Evolutionary conservation across 2,888 invertebrate species (phyloP).

Genomic region (Laothoe populi): DNA sequence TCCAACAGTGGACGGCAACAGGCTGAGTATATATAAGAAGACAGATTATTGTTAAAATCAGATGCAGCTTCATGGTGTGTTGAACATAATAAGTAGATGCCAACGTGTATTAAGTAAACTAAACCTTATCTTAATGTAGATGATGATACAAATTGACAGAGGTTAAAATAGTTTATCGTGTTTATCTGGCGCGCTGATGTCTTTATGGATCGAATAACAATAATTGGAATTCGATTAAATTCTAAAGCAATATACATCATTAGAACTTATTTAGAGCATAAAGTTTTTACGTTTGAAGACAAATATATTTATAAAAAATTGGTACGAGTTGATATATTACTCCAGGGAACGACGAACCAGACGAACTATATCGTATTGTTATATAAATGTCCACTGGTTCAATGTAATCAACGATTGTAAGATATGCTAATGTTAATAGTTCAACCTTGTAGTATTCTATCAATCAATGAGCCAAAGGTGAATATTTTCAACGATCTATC

Average conservation of each 20-base stretch:
- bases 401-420: too few relatives aligned
- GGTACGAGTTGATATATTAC: not conserved
- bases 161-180: not conserved
- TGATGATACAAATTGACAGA: not conserved
- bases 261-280: not conserved
- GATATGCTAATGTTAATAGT: too few relatives aligned
- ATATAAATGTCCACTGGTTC: too few relatives aligned
- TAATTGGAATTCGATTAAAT: not conserved
- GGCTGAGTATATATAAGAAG: too few relatives aligned
- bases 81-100: too few relatives aligned
- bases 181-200: not conserved
- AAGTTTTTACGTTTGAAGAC: not conserved
- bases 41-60: not conserved
- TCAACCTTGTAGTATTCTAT: too few relatives aligned
- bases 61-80: not conserved
- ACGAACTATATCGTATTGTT: too few relatives aligned
- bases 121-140: not conserved
- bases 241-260: not conserved
- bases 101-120: too few relatives aligned
- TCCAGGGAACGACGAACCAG: too few relatives aligned
- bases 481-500: too few relatives aligned
- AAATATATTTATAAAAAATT: not conserved
- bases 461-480: too few relatives aligned
- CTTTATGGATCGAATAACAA: not conserved
- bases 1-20: too few relatives aligned